Evolutionary conservation across 2,113 vertebrate species (phyloP).

Genomic region (Microtus oregoni): DNA sequence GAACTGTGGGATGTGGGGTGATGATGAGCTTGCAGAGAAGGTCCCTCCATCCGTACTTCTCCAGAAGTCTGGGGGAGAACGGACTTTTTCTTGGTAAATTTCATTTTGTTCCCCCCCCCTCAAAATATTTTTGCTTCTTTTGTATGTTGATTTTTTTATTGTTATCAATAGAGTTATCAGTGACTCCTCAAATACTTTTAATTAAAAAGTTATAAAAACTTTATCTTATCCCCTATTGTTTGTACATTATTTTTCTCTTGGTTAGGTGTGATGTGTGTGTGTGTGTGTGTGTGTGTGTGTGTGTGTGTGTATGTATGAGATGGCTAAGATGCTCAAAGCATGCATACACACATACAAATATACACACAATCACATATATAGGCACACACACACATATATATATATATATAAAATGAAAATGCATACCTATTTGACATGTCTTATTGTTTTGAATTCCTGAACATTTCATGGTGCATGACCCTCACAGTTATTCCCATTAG

Average conservation of each 20-base stretch:
- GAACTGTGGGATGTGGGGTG: accelerated
- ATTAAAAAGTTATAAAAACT: conserved; percentile 25
- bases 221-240: neutral
- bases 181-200: conserved; percentile 37
- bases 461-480: neutral
- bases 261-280: neutral
- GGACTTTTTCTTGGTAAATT: neutral
- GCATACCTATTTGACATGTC: neutral
- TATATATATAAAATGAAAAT: neutral
- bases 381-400: accelerated
- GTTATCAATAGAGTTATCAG: neutral
- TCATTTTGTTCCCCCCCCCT: neutral
- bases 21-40: accelerated
- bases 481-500: neutral
- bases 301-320: too few species aligned
- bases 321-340: too few species aligned
- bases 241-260: neutral
- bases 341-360: too few species aligned
- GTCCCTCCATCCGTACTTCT: too few species aligned
- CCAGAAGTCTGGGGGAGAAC: neutral
- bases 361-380: neutral
- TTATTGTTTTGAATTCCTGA: conserved; percentile 44
- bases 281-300: too few species aligned
- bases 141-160: neutral
- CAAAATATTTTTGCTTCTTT: neutral